A percentile compares a stretch with the other conserved stretches of the same genome.
Conservation (phyloP, 1,140 invertebrate species). For the Danaus plexippus region DNA sequence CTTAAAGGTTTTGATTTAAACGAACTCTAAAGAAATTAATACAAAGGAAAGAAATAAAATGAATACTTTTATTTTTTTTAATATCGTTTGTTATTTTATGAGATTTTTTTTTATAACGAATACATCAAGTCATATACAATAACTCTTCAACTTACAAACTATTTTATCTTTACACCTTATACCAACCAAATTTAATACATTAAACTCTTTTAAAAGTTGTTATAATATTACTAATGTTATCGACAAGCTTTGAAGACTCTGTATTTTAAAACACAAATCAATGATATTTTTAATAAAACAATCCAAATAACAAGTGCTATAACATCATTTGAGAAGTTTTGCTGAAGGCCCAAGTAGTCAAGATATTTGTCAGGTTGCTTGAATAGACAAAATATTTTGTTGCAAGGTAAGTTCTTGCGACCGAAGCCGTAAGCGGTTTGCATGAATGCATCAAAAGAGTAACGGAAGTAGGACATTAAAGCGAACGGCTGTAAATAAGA, state of each 20-base stretch:
- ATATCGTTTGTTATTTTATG: no score
- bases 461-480: constrained; percentile 84
- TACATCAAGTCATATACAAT: no score
- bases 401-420: constrained; percentile 73
- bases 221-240: constrained; percentile 20
- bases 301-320: constrained; percentile 81
- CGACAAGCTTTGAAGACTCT: constrained; percentile 55
- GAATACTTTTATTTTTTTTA: no score
- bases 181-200: no score
- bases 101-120: no score
- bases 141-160: no score
- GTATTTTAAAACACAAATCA: constrained; percentile 49
- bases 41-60: no score
- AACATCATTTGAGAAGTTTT: constrained; percentile 79
- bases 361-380: constrained; percentile 62
- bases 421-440: constrained; percentile 82
- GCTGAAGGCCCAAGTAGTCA: constrained; percentile 60
- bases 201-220: background rate
- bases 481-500: constrained; percentile 80
- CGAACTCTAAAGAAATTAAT: no score
- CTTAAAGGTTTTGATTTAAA: no score
- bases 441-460: constrained; percentile 84
- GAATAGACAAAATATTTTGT: constrained; percentile 62
- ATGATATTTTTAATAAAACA: constrained; percentile 48
- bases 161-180: no score